A percentile compares a stretch with the other conserved stretches of the same genome.
Evolutionary conservation across 2,797 vertebrate species (phyloP).

Genomic region (Fistularia commersonii): DNA sequence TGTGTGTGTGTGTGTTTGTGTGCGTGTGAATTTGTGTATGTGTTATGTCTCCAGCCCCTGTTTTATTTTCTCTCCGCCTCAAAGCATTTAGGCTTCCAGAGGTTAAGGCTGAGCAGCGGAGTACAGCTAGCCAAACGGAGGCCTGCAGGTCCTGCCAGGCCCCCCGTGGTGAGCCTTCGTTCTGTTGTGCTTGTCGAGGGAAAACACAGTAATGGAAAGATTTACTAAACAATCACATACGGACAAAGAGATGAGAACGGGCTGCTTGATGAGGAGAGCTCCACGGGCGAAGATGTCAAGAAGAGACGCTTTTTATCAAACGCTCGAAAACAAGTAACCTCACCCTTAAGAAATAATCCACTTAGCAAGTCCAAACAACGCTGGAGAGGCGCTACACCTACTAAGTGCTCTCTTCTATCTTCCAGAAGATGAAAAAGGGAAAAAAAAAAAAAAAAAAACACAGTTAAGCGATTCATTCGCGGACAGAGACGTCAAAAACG

Average conservation of each 20-base stretch:
- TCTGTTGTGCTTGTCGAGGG: constrained; percentile 45
- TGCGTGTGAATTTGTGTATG: constrained; percentile 9
- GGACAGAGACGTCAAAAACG: constrained; percentile 41
- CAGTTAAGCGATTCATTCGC: constrained; percentile 18
- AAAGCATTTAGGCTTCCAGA: constrained; percentile 56
- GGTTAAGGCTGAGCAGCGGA: constrained; percentile 63
- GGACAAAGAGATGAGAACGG: constrained; percentile 21
- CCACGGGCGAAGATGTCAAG: constrained; percentile 13
- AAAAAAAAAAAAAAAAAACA: constrained; percentile 17
- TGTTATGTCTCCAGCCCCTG: constrained; percentile 26
- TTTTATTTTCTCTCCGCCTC: constrained; percentile 65
- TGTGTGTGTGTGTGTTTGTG: constrained; percentile 35
- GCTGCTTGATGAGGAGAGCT: constrained; percentile 14
- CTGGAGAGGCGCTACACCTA: constrained; percentile 9
- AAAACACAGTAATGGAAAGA: constrained; percentile 56
- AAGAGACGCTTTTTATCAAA: constrained; percentile 24
- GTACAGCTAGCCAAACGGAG: constrained; percentile 52
- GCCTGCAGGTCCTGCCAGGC: constrained; percentile 50
- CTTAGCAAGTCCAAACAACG: constrained; percentile 10
- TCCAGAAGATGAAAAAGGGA: not conserved
- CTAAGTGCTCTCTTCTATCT: not conserved
- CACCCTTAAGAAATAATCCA: constrained; percentile 6
- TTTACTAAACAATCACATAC: constrained; percentile 56
- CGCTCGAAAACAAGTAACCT: constrained; percentile 1
- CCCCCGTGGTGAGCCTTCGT: constrained; percentile 44